Evolutionary conservation across 2,113 vertebrate species (phyloP).

Genomic region (Calypte anna): DNA sequence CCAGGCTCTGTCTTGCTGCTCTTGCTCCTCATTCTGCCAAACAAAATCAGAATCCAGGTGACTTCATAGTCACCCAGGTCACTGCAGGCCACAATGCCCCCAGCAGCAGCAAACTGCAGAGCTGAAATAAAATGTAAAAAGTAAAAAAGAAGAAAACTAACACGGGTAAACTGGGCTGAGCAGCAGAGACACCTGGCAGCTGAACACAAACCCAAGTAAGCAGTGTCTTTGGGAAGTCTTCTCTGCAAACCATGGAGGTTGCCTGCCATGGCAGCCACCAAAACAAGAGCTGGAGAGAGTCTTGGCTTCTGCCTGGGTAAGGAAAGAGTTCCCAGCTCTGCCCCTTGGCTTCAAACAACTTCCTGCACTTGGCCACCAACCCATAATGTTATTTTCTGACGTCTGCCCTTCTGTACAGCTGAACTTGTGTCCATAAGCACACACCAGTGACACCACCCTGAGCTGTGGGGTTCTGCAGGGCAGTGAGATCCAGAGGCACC

Average conservation of each 20-base stretch:
- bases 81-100: background rate
- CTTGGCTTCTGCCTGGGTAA: too few species aligned
- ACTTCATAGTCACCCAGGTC: background rate
- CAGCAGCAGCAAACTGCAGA: background rate
- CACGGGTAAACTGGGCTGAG: background rate
- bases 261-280: background rate
- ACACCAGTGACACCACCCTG: background rate
- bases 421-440: background rate
- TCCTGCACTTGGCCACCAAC: background rate
- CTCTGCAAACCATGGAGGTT: fast-evolving
- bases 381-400: background rate
- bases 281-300: background rate
- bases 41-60: background rate
- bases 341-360: background rate
- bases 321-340: background rate
- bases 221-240: fast-evolving
- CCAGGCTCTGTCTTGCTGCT: background rate
- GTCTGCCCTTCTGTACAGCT: background rate
- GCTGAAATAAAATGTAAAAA: background rate
- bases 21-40: background rate
- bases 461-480: fast-evolving
- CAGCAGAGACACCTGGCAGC: background rate
- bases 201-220: background rate
- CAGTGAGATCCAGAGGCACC: background rate
- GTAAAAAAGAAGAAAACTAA: too few species aligned